These are phyloP conservation scores for Geococcyx californianus DNA, from an alignment of 2,113 vertebrate species.

Conservation along the genomic window DNA sequence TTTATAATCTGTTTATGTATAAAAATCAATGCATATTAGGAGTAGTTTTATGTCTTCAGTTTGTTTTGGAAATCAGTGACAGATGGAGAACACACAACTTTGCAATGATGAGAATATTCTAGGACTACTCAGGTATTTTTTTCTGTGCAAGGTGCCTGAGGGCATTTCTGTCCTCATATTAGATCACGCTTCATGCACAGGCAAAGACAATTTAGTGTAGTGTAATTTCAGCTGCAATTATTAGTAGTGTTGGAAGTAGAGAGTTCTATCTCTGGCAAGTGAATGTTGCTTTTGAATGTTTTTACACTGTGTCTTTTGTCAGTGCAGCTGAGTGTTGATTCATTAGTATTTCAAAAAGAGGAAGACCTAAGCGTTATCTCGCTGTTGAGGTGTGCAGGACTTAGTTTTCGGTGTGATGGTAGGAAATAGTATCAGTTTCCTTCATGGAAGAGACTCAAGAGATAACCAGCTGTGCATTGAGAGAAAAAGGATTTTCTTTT, in stretches of 20 bases:
- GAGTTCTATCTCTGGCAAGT: neutral
- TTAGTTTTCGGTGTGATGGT: neutral
- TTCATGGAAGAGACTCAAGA: neutral
- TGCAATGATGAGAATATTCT: neutral
- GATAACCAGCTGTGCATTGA: neutral
- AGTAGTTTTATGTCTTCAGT: neutral
- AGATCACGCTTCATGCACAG: neutral
- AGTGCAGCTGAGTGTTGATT: neutral
- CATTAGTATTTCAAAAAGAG: neutral
- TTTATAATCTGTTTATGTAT: neutral
- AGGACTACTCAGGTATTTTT: neutral
- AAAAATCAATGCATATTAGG: neutral
- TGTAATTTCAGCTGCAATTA: conserved; percentile 11
- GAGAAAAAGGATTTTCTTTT: neutral
- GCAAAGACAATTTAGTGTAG: neutral
- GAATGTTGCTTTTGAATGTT: neutral
- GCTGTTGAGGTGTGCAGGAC: neutral
- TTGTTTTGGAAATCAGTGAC: neutral
- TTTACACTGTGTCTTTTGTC: neutral
- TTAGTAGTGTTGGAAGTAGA: neutral
- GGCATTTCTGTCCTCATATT: neutral
- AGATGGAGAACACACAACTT: neutral
- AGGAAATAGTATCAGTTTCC: neutral
- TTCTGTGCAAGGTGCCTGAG: neutral
- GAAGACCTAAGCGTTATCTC: neutral